Evolutionary conservation across 53 echinoderm and acorn worm genomes (phyloP), one percentile per base, ranked within the genome.

Genomic region (Mesocentrotus franciscanus): DNA sequence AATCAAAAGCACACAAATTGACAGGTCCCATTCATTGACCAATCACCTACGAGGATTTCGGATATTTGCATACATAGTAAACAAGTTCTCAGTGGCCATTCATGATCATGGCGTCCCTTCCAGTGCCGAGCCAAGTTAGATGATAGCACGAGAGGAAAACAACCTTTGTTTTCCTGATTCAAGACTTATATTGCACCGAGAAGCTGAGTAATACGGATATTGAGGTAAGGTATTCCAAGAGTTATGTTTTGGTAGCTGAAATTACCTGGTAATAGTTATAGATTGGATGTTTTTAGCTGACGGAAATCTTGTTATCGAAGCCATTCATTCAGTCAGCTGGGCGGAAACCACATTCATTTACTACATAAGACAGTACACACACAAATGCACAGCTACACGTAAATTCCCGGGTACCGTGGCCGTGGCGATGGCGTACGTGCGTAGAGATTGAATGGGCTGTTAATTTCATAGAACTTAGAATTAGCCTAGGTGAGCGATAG

Each of bases 81-180:
- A 94, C 95, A 94, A 94, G 66, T 55, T 24, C n/a, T 61, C 85
- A 36, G 29, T 87, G 55, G 87, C 89, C 95, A 94, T 94, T 94
- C 95, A 94, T 85, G 79, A 94, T 94, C 87, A 94, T 94, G 95
- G 95, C 95, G 95, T 94, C 95, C 95, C 87, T 87, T 94, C 26
- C 81, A 22, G 33, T 60, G 34, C 60, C 93, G 9, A 30, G 81
- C 7, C 42, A 33, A 36, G 4, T n/a, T 1, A 92, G 92, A 56
- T 7, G 92, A 92, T 75, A 84, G 30, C 26, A 49, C 49, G 55
- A 42, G 56, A 91, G 75, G 75, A 92, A 74, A 75, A 75, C 74
- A 92, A n/a, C 76, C 91, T 39, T 16, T 34, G 33, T 36, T 64
- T 7, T 9, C 61, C 91, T 66, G 6, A 35, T 18, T 4, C 7